Base-by-base conservation (phyloP, 2,797 vertebrate genomes). In the Oreochromis mossambicus region DNA sequence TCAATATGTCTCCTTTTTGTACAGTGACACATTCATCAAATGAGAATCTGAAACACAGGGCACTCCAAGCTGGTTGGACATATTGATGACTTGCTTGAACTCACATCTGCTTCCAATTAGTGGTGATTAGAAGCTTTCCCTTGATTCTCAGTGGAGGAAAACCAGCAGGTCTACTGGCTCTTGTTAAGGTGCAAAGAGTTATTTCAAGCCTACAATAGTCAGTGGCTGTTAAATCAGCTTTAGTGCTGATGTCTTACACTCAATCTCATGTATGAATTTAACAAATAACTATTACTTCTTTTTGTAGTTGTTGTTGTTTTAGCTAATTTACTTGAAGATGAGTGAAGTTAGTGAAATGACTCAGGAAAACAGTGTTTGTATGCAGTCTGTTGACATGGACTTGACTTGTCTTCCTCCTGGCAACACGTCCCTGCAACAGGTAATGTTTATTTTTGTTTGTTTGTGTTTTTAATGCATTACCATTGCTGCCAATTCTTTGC, bases 381-480 rank as follows among this genome's bases (percentile, higher is more conserved):
- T 90, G 82, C 82, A 91, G 78, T 26, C 81, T 34, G 83, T 83
- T 7, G 95, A 96, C 41, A 95, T 95, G 96, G 95, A 96, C 48
- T 52, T 95, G 19, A 95, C 94, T 4, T 88, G 87, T 46, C 24
- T n/a, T 38, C 26, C 84, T 56, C 48, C 84, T 54, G 84, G 76
- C 50, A 88, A 76, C 80, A 52, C 86, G 2, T 84, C 90, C 75
- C 52, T 90, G 29, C 87, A 89, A 15, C 87, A 87, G 86, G 92
- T 92, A 46, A 86, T 14, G 4, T 10, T 26, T 58, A 58, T 38
- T 5, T 7, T 0, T 7, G 21, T 58, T 19, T 55, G 19, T 7
- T 61, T 61, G 29, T 38, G 11, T 66, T 38, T 2, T 48, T 46
- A 48, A 48, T 52, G 2, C 26, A 17, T n/a, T 2, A 17, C 3